Percentiles rank a stretch among this genome's conserved stretches.
These are phyloP conservation scores for Hemichromis elongatus DNA, from an alignment of 2,113 vertebrate genomes.

Conservation along the genomic window DNA sequence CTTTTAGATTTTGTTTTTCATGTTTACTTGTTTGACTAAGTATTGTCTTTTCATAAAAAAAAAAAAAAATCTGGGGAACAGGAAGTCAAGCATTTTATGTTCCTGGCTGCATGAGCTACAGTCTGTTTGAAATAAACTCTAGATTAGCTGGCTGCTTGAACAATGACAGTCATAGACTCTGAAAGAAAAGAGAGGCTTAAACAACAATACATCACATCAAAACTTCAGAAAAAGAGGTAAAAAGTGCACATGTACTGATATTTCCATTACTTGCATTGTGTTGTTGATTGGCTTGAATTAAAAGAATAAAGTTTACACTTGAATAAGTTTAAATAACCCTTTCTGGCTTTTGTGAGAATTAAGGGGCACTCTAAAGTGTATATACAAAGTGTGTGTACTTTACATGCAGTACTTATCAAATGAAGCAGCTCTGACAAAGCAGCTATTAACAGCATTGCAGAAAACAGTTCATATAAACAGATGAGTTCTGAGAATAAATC, in stretches of 20 bases:
- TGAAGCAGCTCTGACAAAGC: background rate
- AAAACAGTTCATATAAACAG: background rate
- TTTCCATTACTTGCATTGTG: background rate
- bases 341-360: background rate
- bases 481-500: background rate
- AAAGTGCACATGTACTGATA: background rate
- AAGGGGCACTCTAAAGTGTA: background rate
- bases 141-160: background rate
- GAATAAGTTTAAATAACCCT: background rate
- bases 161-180: background rate
- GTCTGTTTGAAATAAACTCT: background rate
- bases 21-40: no score
- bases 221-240: background rate
- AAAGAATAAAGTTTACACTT: background rate
- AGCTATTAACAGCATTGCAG: background rate
- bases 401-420: background rate
- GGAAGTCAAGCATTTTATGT: background rate
- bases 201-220: background rate
- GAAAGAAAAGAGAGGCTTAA: background rate
- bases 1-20: background rate
- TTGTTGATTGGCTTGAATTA: background rate
- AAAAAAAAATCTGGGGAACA: background rate
- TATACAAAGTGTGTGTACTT: background rate
- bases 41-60: background rate
- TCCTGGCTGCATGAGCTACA: background rate